A percentile compares a stretch with the other conserved stretches of the same genome.
Conservation (phyloP, 1,140 invertebrate species). For the Trichoplusia ni region DNA sequence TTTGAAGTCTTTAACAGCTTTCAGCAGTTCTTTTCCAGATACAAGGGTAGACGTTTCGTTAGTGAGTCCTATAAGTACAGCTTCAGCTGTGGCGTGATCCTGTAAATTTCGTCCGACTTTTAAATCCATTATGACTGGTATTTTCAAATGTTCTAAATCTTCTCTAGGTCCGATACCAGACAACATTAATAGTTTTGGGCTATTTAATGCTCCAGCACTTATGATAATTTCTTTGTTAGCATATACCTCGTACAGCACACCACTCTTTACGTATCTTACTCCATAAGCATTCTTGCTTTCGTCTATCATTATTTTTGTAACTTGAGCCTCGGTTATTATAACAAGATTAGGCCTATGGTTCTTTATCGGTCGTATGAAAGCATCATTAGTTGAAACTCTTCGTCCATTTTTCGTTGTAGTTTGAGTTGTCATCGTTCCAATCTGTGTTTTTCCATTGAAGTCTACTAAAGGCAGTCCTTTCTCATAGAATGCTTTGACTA, state of each 20-base stretch:
- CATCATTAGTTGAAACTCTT: slow-evolving; percentile 87
- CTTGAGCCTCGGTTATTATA: slow-evolving; percentile 86
- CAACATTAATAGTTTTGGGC: slow-evolving; percentile 87
- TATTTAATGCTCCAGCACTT: slow-evolving; percentile 86
- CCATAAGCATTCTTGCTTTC: slow-evolving; percentile 84
- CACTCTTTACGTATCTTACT: slow-evolving; percentile 84
- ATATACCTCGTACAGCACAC: slow-evolving; percentile 69
- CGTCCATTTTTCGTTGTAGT: slow-evolving; percentile 83
- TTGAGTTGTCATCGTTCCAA: slow-evolving; percentile 83
- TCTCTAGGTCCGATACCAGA: slow-evolving; percentile 87
- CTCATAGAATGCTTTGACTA: slow-evolving; percentile 83
- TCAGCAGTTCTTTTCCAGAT: slow-evolving; percentile 59
- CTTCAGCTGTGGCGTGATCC: slow-evolving; percentile 85
- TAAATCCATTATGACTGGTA: slow-evolving; percentile 83
- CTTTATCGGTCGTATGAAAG: slow-evolving; percentile 87
- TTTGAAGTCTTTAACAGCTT: slow-evolving; percentile 75
- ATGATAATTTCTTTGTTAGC: slow-evolving; percentile 87
- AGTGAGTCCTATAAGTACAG: slow-evolving; percentile 76
- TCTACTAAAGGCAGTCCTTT: slow-evolving; percentile 81
- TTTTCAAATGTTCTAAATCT: slow-evolving; percentile 80
- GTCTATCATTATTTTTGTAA: slow-evolving; percentile 88
- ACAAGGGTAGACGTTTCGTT: slow-evolving; percentile 75
- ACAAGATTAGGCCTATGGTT: slow-evolving; percentile 86
- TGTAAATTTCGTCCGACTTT: slow-evolving; percentile 89
- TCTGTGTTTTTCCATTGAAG: slow-evolving; percentile 79